Evolutionary conservation across 2,113 vertebrate species (phyloP), one percentile per base, ranked within the genome.

Genomic region (Onychorhynchus coronatus): DNA sequence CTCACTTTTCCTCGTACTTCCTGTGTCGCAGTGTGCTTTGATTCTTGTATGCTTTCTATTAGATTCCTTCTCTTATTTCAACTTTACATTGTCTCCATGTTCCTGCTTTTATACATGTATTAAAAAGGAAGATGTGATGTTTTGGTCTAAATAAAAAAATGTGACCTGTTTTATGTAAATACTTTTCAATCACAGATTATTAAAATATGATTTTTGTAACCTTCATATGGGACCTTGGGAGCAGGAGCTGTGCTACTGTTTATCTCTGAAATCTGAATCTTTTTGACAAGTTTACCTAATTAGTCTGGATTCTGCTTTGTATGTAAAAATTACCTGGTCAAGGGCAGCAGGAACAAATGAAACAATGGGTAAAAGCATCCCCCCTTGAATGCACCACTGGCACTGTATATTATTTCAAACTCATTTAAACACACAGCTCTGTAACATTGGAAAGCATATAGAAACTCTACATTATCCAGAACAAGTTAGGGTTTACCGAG

Each of bases 361-460:
- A 66, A 16, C 15, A 58, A n/a, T 28, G 37, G 19, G 6, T 47
- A 22, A 65, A 76, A 53, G 5, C 31, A 41, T 55, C 18, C 6
- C 6, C 7, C 6, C 24, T 66, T 27, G 15, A 77, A 66, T 30
- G 27, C 2, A 25, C 19, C 1, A 0, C 31, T 62, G 30, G 1
- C 0, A 0, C 49, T 47, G 3, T 61, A 3, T n/a, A n/a, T 71
- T 49, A 59, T 37, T 82, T 85, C 23, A 42, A 65, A 27, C 30
- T 68, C 3, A 9, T 72, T 76, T 76, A 47, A 77, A 14, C 12
- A 49, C 14, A 58, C 11, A 47, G 23, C 5, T 52, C 31, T 49
- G 9, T 76, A 61, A 33, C 13, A 16, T 49, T 24, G 28, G 24
- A 74, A 62, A 12, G 6, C 70, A 67, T 27, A 8, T 63, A 22